A percentile compares a stretch with the other conserved stretches of the same genome.
Conservation (phyloP, 2,113 vertebrate species). For the Hippocampus comes region DNA sequence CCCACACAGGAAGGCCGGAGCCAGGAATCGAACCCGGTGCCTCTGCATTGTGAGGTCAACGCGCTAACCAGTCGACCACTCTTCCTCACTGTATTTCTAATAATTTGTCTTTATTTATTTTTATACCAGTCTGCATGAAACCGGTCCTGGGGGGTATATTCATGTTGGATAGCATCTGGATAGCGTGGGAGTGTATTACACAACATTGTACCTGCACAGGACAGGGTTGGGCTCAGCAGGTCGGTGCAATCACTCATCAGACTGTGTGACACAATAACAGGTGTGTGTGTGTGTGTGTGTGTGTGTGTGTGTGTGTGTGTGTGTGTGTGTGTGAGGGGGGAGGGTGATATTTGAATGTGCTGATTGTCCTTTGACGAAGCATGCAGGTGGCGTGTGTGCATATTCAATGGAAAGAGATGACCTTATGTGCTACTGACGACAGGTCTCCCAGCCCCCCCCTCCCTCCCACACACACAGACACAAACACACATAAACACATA, state of each 20-base stretch:
- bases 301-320: neutral
- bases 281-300: neutral
- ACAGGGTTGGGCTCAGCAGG: conserved; percentile 24
- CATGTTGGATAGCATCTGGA: neutral
- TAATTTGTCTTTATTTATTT: neutral
- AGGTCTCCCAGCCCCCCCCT: neutral
- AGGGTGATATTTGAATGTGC: conserved; percentile 68
- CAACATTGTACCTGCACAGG: conserved; percentile 37
- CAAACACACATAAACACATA: neutral
- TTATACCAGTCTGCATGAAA: neutral
- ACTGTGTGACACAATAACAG: conserved; percentile 7
- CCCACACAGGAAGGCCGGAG: no score
- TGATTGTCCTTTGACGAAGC: conserved; percentile 48
- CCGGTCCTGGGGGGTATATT: no score
- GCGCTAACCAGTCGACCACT: no score
- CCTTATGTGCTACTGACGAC: conserved; percentile 55
- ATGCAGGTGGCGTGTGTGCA: conserved; percentile 42
- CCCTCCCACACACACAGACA: neutral
- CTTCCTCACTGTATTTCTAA: no score
- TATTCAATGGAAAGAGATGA: conserved; percentile 60
- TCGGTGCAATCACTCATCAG: neutral
- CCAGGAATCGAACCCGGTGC: no score
- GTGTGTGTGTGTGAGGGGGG: neutral
- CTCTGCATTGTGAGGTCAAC: no score
- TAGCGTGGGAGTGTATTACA: conserved; percentile 30